Percentiles rank a stretch among this genome's conserved stretches.
These are phyloP conservation scores for Peromyscus polionotus DNA, from an alignment of 2,113 vertebrate genomes.

Conservation along the genomic window DNA sequence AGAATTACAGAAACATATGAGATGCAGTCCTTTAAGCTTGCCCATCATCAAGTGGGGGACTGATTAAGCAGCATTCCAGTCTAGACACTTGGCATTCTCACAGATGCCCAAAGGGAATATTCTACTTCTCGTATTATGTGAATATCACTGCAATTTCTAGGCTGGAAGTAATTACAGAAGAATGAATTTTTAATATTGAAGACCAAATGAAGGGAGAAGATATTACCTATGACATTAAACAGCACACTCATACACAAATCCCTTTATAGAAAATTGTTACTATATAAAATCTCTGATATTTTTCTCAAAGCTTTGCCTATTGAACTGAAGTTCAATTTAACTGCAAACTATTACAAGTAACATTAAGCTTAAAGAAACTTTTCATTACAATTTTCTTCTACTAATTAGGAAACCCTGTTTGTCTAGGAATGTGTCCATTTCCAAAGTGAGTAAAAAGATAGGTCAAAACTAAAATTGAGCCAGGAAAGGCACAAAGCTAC, in stretches of 20 bases:
- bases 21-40: not conserved
- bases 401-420: not conserved
- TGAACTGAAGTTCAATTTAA: not conserved
- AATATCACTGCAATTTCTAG: not conserved
- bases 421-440: not conserved
- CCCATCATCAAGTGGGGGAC: not conserved
- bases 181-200: slow-evolving; percentile 57
- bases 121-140: not conserved
- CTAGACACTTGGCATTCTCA: not conserved
- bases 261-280: not conserved
- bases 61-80: not conserved
- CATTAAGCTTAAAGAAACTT: not conserved
- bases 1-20: not conserved
- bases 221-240: not conserved
- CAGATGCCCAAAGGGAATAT: not conserved
- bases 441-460: not conserved
- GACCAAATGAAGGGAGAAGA: not conserved
- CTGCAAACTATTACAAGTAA: not conserved
- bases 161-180: not conserved
- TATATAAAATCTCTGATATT: not conserved
- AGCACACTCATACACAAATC: not conserved
- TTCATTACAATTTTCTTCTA: not conserved
- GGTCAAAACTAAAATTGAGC: not conserved
- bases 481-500: no score
- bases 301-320: not conserved